Conservation (phyloP, 37 sponge, comb jelly and placozoan genomes). For the Aphrocallistes beatrix region DNA sequence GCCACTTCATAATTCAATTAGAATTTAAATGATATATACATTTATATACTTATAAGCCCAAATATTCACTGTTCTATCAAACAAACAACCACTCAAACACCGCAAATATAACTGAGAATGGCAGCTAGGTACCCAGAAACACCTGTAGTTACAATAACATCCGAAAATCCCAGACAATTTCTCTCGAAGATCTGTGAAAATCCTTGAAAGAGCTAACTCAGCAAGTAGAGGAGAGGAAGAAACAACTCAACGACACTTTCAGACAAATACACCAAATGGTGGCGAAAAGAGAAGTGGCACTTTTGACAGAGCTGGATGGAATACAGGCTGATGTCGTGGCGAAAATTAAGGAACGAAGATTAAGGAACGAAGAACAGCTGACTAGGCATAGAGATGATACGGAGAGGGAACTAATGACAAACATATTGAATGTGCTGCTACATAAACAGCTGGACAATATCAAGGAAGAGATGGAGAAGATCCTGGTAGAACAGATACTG, state of each 20-base stretch:
- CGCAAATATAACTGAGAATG: too few relatives aligned
- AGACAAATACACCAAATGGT: background rate
- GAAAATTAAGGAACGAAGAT: background rate
- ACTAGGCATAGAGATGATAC: background rate
- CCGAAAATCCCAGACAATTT: too few relatives aligned
- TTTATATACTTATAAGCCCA: too few relatives aligned
- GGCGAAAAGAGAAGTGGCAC: background rate
- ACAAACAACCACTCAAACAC: too few relatives aligned
- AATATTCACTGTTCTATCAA: too few relatives aligned
- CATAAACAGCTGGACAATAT: background rate
- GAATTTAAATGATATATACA: too few relatives aligned
- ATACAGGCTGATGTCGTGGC: background rate
- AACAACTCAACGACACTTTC: background rate
- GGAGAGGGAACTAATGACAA: background rate
- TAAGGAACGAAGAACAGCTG: background rate
- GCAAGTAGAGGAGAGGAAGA: background rate
- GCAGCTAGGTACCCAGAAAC: too few relatives aligned
- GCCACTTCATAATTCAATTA: too few relatives aligned
- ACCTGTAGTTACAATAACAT: too few relatives aligned
- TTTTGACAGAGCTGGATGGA: background rate
- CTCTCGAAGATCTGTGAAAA: background rate
- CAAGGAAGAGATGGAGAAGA: background rate
- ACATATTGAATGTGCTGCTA: background rate
- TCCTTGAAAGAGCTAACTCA: background rate
- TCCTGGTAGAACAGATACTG: background rate